These are phyloP conservation scores for Aplocera efformata DNA, from an alignment of 2,888 invertebrate species.

Conservation along the genomic window DNA sequence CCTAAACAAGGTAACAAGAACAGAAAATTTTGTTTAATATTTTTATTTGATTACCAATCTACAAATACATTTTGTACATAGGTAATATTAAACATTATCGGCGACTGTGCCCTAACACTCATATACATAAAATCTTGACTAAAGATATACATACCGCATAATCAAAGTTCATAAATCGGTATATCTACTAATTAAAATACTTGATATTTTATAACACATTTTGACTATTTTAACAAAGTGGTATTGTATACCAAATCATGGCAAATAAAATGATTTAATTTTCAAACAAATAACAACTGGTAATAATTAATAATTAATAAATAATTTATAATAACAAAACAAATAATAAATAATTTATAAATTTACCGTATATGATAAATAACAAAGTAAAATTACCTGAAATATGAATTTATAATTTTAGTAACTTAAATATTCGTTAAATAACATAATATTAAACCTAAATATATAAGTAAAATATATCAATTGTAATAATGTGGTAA, in stretches of 20 bases:
- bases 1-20: conserved; percentile 1
- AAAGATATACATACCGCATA: conserved; percentile 16
- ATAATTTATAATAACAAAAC: too few species aligned
- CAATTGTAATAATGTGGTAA: too few species aligned
- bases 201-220: conserved; percentile 17
- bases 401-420: too few species aligned
- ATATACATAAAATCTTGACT: conserved; percentile 46
- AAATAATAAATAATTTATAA: too few species aligned
- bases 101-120: conserved; percentile 66
- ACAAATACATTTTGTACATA: conserved; percentile 72
- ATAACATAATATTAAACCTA: too few species aligned
- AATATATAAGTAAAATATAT: too few species aligned
- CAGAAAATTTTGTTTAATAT: conserved; percentile 3
- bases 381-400: too few species aligned
- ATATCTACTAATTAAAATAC: conserved; percentile 21
- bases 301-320: too few species aligned
- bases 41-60: conserved; percentile 65
- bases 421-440: too few species aligned
- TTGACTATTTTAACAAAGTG: conserved; percentile 24
- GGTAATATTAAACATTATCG: conserved; percentile 63
- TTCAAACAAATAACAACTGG: too few species aligned
- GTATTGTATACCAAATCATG: conserved; percentile 42
- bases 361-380: too few species aligned
- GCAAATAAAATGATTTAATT: conserved; percentile 23
- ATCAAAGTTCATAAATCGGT: conserved; percentile 10